Evolutionary conservation across 2,888 invertebrate genomes (phyloP), one percentile per base, ranked within the genome.

Genomic region (Xylophagus ater): DNA sequence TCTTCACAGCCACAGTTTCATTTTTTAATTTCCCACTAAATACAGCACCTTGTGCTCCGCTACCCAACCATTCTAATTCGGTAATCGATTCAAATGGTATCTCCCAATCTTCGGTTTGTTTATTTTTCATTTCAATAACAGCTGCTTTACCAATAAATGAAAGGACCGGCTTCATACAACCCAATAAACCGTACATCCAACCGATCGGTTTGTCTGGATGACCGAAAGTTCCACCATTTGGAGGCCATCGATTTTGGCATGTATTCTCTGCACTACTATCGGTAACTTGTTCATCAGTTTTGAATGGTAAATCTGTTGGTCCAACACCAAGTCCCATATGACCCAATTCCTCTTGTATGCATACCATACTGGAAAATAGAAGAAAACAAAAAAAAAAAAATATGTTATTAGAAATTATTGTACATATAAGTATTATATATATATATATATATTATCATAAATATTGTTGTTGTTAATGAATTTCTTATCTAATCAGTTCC

Each of bases 31-130:
- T 80, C 1, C 93, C 96, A 37, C 84, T 80, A 65, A 88, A 96
- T 1, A 97, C 96, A 1, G 89, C 86, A 4, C 96, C 96, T 62
- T 97, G 96, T 4, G 94, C 93, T 1, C 97, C 97, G 42, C 89
- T 85, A 1, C 94, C 96, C 38, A 97, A 67, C 78, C 88, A 96
- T 53, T 85, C 76, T 39, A 96, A 68, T 52, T 92, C 86, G 3
- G 66, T 82, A 47, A 97, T 87, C 13, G 78, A 72, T 57, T 94
- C 92, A 64, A 92, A 93, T 2, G 89, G 84, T 45, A 96, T 87
- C 66, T 94, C 93, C 96, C 96, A 96, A 51, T 86, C 81, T 63
- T 90, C 89, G 65, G 66, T 51, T 47, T 58, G 56, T 35, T 55
- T 61, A 49, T 53, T 51, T 51, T 81, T 83, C 44, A 76, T 73